phyloP scores from a whole-genome alignment of 1,140 invertebrate genomes.

The Caligus rogercresseyi region DNA sequence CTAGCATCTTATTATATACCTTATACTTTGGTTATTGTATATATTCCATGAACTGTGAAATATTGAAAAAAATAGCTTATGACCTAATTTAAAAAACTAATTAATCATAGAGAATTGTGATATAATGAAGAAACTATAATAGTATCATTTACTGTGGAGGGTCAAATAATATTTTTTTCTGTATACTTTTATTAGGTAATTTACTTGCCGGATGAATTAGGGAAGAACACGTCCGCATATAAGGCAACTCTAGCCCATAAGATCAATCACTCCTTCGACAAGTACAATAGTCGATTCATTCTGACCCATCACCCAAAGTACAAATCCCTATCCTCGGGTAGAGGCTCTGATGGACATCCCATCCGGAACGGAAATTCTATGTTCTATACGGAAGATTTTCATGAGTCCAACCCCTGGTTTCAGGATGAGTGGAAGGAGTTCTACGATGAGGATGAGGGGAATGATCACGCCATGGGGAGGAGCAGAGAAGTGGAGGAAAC shows the following conservation, averaged over 20 bases:
- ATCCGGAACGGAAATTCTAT: neutral
- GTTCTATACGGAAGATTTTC: neutral
- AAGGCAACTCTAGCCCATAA: neutral
- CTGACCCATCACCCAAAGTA: neutral
- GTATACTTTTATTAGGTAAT: too few species aligned
- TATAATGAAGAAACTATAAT: too few species aligned
- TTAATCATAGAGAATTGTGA: too few species aligned
- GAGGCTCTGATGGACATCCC: neutral
- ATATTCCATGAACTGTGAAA: too few species aligned
- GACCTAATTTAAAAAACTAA: too few species aligned
- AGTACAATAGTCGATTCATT: neutral
- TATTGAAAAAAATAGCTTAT: too few species aligned
- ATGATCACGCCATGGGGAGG: neutral
- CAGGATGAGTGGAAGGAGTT: neutral
- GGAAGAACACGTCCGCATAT: neutral
- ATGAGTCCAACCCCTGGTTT: neutral
- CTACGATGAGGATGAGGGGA: neutral
- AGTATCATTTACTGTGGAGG: too few species aligned
- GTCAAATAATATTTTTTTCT: too few species aligned
- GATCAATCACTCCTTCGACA: neutral
- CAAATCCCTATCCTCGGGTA: neutral
- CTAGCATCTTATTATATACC: too few species aligned
- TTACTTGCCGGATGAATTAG: neutral
- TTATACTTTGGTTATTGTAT: too few species aligned
- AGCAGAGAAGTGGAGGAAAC: neutral